phyloP scores from a whole-genome alignment of 2,888 invertebrate genomes.

The Patella caerulea region DNA sequence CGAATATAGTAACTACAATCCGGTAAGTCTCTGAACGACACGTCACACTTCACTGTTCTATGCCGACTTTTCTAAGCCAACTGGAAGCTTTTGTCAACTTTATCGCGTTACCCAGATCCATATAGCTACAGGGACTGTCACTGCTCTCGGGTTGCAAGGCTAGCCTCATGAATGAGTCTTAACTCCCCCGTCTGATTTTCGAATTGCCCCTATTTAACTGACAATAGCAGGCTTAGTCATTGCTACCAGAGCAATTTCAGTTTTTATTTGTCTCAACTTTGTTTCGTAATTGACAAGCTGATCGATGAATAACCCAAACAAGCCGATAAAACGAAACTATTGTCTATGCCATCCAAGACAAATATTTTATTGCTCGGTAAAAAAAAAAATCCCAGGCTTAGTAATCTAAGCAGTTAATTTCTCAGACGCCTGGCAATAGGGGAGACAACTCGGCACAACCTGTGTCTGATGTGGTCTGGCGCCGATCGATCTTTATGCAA shows the following conservation, averaged over 20 bases:
- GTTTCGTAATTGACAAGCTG: too few species aligned
- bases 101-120: neutral
- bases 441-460: neutral
- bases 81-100: neutral
- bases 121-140: neutral
- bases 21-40: neutral
- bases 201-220: neutral
- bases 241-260: neutral
- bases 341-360: neutral
- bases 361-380: neutral
- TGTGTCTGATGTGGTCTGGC: neutral
- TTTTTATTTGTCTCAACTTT: neutral
- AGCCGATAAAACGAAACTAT: neutral
- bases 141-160: neutral
- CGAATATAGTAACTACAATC: neutral
- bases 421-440: neutral
- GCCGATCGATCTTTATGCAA: neutral
- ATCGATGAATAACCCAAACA: neutral
- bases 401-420: neutral
- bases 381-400: neutral
- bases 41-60: neutral
- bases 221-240: neutral
- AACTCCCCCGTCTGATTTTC: neutral
- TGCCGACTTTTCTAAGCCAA: neutral
- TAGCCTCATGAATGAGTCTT: neutral